Evolutionary conservation across 2,113 vertebrate genomes (phyloP).

Genomic region (Capreolus pygargus): DNA sequence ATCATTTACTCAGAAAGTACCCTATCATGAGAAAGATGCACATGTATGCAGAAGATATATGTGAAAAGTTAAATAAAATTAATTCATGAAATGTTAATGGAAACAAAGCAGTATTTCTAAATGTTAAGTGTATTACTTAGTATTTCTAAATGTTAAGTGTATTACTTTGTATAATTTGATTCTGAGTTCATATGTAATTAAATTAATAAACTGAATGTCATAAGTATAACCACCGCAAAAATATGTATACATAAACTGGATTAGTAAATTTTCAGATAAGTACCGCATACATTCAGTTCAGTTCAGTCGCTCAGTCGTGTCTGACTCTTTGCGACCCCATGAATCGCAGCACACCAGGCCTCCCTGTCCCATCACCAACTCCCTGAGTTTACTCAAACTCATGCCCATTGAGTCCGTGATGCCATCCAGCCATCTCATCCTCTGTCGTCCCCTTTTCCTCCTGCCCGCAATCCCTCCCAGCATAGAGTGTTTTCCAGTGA

Average conservation of each 20-base stretch:
- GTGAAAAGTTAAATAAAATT: neutral
- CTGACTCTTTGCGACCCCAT: no score
- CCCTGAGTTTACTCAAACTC: no score
- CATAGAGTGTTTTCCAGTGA: no score
- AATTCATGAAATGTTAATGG: neutral
- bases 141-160: neutral
- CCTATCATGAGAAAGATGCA: neutral
- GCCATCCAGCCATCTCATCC: no score
- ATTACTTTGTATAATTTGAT: neutral
- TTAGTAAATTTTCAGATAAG: neutral
- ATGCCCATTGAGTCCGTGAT: no score
- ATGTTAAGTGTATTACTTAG: neutral
- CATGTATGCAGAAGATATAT: neutral
- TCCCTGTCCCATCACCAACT: no score
- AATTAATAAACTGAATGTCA: neutral
- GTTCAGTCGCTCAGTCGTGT: no score
- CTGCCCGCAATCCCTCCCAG: no score
- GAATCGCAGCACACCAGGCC: no score
- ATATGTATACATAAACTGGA: neutral
- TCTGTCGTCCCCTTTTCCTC: no score
- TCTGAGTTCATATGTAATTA: neutral
- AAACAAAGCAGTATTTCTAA: neutral
- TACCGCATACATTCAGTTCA: neutral
- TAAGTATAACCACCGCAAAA: neutral
- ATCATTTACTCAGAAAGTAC: neutral